Base-by-base conservation (phyloP, 2,888 invertebrate species). In the Thera obeliscata region DNA sequence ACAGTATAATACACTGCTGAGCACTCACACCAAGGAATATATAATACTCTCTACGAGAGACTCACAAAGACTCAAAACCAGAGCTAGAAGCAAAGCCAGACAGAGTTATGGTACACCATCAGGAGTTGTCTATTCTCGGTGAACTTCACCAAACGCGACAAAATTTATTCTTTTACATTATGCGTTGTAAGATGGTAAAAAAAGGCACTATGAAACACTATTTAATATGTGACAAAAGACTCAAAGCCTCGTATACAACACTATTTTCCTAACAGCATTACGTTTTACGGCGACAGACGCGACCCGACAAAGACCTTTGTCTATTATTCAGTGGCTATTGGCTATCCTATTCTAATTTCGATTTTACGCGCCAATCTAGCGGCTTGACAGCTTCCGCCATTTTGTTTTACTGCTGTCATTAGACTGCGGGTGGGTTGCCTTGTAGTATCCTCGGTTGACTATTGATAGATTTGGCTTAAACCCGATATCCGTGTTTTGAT, bases 341-440 rank as follows among this genome's bases (percentile, higher is more conserved):
- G 62, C 67, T 63, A 56, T 69, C 38, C 68, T 68, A 69, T 67
- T 71, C 82, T 86, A 83, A 87, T 87, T 84, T 78, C 80, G 77
- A 81, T 84, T 86, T 85, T 81, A 81, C 76, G 83, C 77, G 78
- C 76, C 79, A 79, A 76, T 77, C 78, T 72, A 76, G 79, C 78
- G 76, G 78, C 74, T 76, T 78, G 79, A 83, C 81, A 76, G 81
- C 86, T 85, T 87, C 87, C 87, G 83, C 86, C 84, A 85, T 87
- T 85, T 79, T 78, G 77, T 77, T 83, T 87, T 83, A 84, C 78
- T 76, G 74, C 75, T 75, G 67, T 74, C 70, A 79, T 81, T 81
- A 78, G 79, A 77, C 80, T 69, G 61, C 33, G 55, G 55, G 58
- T 56, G 22, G 56, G 22, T 22, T n/a, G 36, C 4, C 2, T 5